phyloP scores from a whole-genome alignment of 2,888 invertebrate genomes.

The Parapristionchus giblindavisi region DNA sequence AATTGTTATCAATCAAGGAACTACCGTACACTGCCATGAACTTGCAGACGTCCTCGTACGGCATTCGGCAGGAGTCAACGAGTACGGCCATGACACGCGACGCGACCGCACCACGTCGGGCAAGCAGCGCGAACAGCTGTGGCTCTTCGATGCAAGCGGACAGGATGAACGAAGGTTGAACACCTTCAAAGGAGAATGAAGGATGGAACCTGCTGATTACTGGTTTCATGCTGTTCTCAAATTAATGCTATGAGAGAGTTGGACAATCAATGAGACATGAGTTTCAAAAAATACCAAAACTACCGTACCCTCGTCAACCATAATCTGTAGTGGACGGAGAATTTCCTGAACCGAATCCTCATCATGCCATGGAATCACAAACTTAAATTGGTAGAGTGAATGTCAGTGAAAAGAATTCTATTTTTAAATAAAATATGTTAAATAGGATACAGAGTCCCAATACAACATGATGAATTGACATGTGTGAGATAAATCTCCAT shows the following conservation, averaged over 20 bases:
- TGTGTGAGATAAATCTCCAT: too few species aligned
- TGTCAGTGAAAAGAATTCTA: too few species aligned
- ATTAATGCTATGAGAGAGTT: not conserved
- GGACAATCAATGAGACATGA: not conserved
- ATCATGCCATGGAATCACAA: conserved; percentile 36
- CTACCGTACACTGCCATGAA: conserved; percentile 31
- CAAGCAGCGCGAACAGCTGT: conserved; percentile 18
- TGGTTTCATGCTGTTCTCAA: not conserved
- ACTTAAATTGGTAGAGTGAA: conserved; percentile 17
- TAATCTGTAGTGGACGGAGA: conserved; percentile 6
- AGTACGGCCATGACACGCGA: conserved; percentile 22
- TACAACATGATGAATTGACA: too few species aligned
- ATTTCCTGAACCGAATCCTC: conserved; percentile 21
- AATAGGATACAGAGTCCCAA: too few species aligned
- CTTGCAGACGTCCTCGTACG: conserved; percentile 26
- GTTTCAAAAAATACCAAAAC: too few species aligned
- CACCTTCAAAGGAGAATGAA: conserved; percentile 30
- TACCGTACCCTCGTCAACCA: conserved; percentile 12
- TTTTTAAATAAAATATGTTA: too few species aligned
- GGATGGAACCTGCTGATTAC: not conserved
- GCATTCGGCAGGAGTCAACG: conserved; percentile 29
- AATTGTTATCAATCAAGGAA: not conserved
- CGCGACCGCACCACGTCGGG: conserved; percentile 10
- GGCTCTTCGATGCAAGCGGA: conserved; percentile 31
- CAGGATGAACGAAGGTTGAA: conserved; percentile 22